Percentiles rank a stretch among this genome's conserved stretches.
Evolutionary conservation across 2,888 invertebrate genomes (phyloP).

Genomic region (Unio delphinus): DNA sequence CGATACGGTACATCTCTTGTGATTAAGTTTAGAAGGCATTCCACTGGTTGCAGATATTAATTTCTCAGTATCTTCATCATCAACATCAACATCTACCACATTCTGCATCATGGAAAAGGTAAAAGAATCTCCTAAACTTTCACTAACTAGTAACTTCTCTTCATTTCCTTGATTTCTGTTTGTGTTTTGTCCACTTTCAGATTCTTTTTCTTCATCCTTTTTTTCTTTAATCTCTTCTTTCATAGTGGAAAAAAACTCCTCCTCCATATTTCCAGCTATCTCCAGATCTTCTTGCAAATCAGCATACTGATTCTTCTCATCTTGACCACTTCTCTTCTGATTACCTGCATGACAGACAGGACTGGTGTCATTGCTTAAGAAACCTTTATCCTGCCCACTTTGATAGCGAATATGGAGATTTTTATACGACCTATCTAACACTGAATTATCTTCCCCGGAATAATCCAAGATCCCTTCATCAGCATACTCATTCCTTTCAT

Average conservation of each 20-base stretch:
- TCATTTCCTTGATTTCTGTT: slow-evolving; percentile 4
- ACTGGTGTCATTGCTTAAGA: slow-evolving; percentile 14
- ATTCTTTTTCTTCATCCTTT: slow-evolving; percentile 4
- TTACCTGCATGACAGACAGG: background rate
- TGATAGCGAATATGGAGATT: slow-evolving; percentile 45
- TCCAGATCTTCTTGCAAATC: slow-evolving; percentile 80
- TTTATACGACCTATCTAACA: slow-evolving; percentile 26
- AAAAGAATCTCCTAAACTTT: slow-evolving; percentile 48
- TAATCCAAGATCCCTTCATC: slow-evolving; percentile 28
- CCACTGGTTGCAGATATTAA: slow-evolving; percentile 22
- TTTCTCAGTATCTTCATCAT: slow-evolving; percentile 1
- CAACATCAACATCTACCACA: slow-evolving; percentile 25
- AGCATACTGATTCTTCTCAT: slow-evolving; percentile 2
- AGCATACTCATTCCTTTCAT: slow-evolving; percentile 41
- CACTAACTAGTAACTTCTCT: background rate
- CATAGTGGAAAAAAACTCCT: slow-evolving; percentile 40
- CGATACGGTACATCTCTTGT: slow-evolving; percentile 10
- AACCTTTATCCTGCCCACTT: slow-evolving; percentile 47
- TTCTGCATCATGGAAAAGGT: slow-evolving; percentile 58
- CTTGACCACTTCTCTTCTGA: background rate
- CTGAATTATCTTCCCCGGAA: slow-evolving; percentile 13
- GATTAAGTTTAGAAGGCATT: slow-evolving; percentile 10
- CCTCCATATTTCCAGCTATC: slow-evolving; percentile 70
- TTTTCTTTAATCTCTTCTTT: slow-evolving; percentile 4
- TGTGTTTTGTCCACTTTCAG: background rate